Base-by-base conservation (phyloP, 2,888 invertebrate species). In the Caenorhabditis sp. region DNA sequence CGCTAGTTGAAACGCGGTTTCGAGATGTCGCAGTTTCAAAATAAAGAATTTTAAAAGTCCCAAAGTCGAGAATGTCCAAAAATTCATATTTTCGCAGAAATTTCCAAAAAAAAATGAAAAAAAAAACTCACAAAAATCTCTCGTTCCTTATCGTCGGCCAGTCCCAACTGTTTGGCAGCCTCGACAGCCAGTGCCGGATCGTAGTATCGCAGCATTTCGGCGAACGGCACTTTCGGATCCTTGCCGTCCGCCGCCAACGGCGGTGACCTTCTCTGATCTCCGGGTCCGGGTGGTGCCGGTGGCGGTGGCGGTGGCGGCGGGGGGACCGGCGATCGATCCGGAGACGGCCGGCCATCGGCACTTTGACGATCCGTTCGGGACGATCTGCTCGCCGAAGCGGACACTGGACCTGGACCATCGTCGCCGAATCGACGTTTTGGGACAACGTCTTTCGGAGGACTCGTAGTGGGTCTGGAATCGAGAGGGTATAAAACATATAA, bases 121-220 rank as follows among this genome's bases (percentile, higher is more conserved):
- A 37, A 50, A n/a, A 44, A 20, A 44, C 78, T 37, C n/a, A 78
- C 78, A 50, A 67, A 24, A 35, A 20, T 11, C 13, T 50, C 50
- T 18, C 37, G 56, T 5, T 53, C 56, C 0, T 79, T 70, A 4
- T 60, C 65, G 35, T 79, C 71, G 3, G 15, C 9, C 15, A 71
- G 32, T n/a, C 79, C 79, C 6, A 79, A 24, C 18, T n/a, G 4
- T 24, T 79, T 60, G 2, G 50, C 18, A 20, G 15, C 20, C 9
- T 60, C 51, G 24, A 58, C 50, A 0, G 79, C 79, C 53, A 67
- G 6, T 4, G 64, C 60, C 20, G 58, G 53, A 67, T 79, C 79
- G 32, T 71, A 79, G 11, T 40, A 71, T 32, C 61, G 65, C 20
- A 65, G 47, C 79, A 71, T 79, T 13, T 70, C 65, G 20, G 62